Evolutionary conservation across 2,113 vertebrate species (phyloP).

Genomic region (Muntiacus muntjak): DNA sequence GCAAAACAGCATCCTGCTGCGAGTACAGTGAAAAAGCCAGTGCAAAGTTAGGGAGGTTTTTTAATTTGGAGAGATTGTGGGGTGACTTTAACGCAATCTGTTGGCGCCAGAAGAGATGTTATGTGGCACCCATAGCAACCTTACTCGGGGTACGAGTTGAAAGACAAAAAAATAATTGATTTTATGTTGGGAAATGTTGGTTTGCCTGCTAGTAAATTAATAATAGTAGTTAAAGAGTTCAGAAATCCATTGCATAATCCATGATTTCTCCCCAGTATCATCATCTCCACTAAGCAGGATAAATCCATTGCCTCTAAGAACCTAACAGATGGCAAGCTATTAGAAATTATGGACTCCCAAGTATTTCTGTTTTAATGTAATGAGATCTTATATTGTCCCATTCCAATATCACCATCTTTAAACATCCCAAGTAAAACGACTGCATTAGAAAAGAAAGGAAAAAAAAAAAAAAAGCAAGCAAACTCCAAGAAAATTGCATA

Average conservation of each 20-base stretch:
- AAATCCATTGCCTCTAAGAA: constrained; percentile 75
- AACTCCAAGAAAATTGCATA: neutral
- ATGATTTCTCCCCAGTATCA: constrained; percentile 72
- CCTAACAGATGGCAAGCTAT: constrained; percentile 81
- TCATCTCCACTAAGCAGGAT: constrained; percentile 77
- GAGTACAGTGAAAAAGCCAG: neutral
- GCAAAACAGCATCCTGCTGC: constrained; percentile 20
- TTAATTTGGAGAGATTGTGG: constrained; percentile 23
- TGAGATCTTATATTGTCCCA: constrained; percentile 45
- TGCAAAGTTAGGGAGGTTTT: constrained; percentile 42
- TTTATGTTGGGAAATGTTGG: constrained; percentile 29
- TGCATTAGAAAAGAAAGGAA: neutral
- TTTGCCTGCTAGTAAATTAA: constrained; percentile 37
- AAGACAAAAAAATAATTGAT: neutral
- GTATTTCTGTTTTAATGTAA: constrained; percentile 73
- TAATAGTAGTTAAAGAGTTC: constrained; percentile 50
- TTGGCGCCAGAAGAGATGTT: neutral
- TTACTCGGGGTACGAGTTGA: constrained; percentile 38
- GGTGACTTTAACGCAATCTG: constrained; percentile 39
- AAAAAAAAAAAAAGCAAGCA: neutral
- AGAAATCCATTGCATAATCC: constrained; percentile 75
- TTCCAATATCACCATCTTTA: constrained; percentile 51
- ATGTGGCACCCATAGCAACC: constrained; percentile 38
- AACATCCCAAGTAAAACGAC: constrained; percentile 18
- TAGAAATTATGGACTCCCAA: constrained; percentile 77